Base-by-base conservation (phyloP, 2,888 invertebrate species). In the Neocrepidodera transversa region DNA sequence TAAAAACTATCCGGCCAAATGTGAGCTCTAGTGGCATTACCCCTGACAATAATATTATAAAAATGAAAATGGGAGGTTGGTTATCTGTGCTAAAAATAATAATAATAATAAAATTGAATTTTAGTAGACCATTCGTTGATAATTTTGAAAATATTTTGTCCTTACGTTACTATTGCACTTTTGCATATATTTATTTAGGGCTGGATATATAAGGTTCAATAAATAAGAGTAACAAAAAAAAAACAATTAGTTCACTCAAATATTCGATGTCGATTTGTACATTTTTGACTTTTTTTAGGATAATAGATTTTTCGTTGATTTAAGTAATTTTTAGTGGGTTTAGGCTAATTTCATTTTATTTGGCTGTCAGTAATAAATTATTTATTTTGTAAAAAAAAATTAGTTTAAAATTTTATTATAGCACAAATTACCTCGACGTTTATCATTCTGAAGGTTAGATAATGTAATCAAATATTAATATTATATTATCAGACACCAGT, bases 141-240 rank as follows among this genome's bases (percentile, higher is more conserved):
- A n/a, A n/a, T n/a, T n/a, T n/a, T n/a, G 17, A 40, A 51, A 38
- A 62, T 58, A 40, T 54, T 54, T 58, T 42, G 47, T 53, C 50
- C 54, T 30, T 30, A 17, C 36, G 30, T 51, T 48, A 51, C 48
- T 62, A 62, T 62, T 62, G 62, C 62, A 62, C 62, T 52, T 54
- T 30, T 45, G 45, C 45, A 54, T 23, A 45, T 36, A 26, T 23
- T 47, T 8, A 20, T 16, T n/a, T 36, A 23, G 28, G 36, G 54
- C 13, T 45, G 54, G 36, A 45, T 28, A 54, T 54, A 17, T 54
- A 50, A 51, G 51, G 40, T 51, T 51, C 26, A 49, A 20, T 18
- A 36, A 49, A 42, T 11, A 26, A 38, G 20, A n/a, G n/a, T n/a
- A n/a, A n/a, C n/a, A 47, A 28, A 16, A 35, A 20, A 40, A 52